Conservation (phyloP, 2,113 vertebrate species). For the Jaculus jaculus region DNA sequence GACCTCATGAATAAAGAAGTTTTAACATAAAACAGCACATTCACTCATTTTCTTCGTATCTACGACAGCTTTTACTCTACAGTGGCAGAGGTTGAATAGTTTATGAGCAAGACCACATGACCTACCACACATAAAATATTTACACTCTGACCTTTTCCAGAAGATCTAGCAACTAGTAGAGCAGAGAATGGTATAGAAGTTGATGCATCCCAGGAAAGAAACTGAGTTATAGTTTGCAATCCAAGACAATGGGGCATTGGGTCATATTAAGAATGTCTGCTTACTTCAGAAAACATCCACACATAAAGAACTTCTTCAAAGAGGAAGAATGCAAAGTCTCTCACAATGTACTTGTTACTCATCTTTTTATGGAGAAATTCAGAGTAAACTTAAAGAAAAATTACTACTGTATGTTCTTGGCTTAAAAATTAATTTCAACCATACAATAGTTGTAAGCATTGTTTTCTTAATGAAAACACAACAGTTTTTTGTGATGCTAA, state of each 20-base stretch:
- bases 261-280: not conserved
- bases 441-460: not conserved
- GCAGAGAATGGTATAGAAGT: not conserved
- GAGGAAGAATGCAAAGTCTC: not conserved
- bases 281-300: not conserved
- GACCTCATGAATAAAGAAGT: not conserved
- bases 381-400: not conserved
- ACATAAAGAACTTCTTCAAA: not conserved
- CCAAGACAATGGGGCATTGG: not conserved
- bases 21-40: not conserved
- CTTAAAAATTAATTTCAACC: not conserved
- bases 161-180: not conserved
- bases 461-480: not conserved
- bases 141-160: not conserved
- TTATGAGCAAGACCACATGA: not conserved
- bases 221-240: not conserved
- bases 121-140: not conserved
- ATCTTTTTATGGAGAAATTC: not conserved
- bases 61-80: not conserved
- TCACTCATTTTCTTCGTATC: not conserved
- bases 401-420: not conserved
- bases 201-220: not conserved
- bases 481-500: accelerated
- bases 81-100: not conserved
- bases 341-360: not conserved